Evolutionary conservation across 2,888 invertebrate genomes (phyloP), one percentile per base, ranked within the genome.

Genomic region (Machimus rusticus): DNA sequence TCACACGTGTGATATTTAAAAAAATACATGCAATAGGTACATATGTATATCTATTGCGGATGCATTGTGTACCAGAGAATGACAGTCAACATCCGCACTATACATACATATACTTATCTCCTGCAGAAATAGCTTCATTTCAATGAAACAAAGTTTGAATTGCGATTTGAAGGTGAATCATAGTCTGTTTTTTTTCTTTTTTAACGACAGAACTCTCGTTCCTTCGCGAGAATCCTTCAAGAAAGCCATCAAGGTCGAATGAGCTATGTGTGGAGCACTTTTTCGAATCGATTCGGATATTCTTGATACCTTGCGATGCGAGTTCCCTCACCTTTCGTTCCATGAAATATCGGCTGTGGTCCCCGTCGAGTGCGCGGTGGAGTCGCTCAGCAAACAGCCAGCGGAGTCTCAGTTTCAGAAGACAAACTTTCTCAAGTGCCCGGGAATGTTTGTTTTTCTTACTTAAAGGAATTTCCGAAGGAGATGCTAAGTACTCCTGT

Each of bases 351-450:
- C 12, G 66, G 66, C 8, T 66, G 66, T 19, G 28, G 66, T 66
- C 12, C 66, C 66, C 66, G 66, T 66, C 0, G 66, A 19, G 9
- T 12, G 23, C 19, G 23, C 66, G 8, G 23, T 28, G 19, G 66
- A 66, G 28, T 28, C 66, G 55, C 9, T 55, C 55, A 66, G 66
- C 66, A 66, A 66, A 66, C 66, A 66, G 66, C 66, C 66, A 66
- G 12, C 23, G 66, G 66, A 66, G 66, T 66, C 23, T 76, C 34
- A 46, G 79, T 46, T 79, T 46, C 79, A 39, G 86, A 82, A 88
- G 88, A 88, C 86, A 88, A 88, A 88, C 88, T 88, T 88, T 87
- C 88, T 87, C 76, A 34, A 57, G 74, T 66, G 28, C 66, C 14
- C 19, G 66, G 28, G 66, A 5, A 28, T 66, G 66, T 66, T 66